Conservation (phyloP, 2,113 vertebrate genomes). For the Dicentrarchus labrax region DNA sequence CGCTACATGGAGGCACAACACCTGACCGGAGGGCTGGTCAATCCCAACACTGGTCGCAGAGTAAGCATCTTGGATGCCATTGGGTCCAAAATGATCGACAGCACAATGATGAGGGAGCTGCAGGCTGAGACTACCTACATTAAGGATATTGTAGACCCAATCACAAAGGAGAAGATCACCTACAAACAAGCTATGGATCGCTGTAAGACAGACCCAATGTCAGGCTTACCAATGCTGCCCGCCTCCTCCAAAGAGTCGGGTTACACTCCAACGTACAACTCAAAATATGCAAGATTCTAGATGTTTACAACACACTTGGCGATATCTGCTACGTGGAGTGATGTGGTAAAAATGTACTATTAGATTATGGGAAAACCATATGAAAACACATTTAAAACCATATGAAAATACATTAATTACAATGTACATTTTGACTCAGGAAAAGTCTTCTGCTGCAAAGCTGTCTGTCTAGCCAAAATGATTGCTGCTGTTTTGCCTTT, state of each 20-base stretch:
- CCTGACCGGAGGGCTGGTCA: slow-evolving; percentile 93
- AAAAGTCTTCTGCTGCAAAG: slow-evolving; percentile 61
- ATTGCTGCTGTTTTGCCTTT: slow-evolving; percentile 71
- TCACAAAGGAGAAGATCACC: slow-evolving; percentile 91
- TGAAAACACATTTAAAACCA: slow-evolving; percentile 34
- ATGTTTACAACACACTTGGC: slow-evolving; percentile 68
- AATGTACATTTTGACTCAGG: slow-evolving; percentile 72
- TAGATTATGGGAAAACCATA: slow-evolving; percentile 33
- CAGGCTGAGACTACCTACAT: slow-evolving; percentile 87
- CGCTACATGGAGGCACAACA: slow-evolving; percentile 92
- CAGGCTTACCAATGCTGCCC: slow-evolving; percentile 90
- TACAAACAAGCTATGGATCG: slow-evolving; percentile 94
- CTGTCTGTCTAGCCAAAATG: slow-evolving; percentile 60
- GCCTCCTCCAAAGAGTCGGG: slow-evolving; percentile 77
- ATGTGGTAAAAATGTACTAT: slow-evolving; percentile 9
- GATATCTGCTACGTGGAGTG: slow-evolving; percentile 36
- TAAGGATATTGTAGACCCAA: slow-evolving; percentile 91
- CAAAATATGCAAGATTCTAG: slow-evolving; percentile 72
- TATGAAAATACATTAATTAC: slow-evolving; percentile 52
- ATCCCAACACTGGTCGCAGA: slow-evolving; percentile 88
- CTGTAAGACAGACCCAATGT: slow-evolving; percentile 87
- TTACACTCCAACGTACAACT: slow-evolving; percentile 61
- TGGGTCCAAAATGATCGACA: slow-evolving; percentile 88
- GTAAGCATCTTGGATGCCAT: slow-evolving; percentile 87
- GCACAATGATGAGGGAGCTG: slow-evolving; percentile 87